Percentiles rank a stretch among this genome's conserved stretches.
Conservation (phyloP, 2,888 invertebrate species). For the Athalia circularis region DNA sequence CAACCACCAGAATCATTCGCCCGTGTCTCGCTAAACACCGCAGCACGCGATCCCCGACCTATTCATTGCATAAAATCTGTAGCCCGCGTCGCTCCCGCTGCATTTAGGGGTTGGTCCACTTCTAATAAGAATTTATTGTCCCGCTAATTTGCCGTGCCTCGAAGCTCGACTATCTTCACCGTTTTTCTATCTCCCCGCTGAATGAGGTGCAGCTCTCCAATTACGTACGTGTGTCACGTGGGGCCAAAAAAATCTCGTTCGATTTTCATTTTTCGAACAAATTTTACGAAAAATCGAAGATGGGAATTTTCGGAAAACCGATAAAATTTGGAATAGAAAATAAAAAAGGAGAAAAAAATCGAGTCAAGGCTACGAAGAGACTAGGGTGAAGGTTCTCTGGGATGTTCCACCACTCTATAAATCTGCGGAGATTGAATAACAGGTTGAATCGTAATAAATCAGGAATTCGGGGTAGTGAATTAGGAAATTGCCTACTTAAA, state of each 20-base stretch:
- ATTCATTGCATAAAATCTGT: constrained; percentile 6
- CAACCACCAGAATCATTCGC: constrained; percentile 42
- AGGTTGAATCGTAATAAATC: constrained; percentile 56
- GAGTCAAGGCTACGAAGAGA: neutral
- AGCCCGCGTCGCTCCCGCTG: constrained; percentile 14
- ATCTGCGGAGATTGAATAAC: constrained; percentile 46
- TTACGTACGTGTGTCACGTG: neutral
- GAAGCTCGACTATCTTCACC: neutral
- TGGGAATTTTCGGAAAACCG: no score
- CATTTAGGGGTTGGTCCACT: constrained; percentile 12
- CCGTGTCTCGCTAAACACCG: constrained; percentile 44
- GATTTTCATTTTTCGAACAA: no score
- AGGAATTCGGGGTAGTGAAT: constrained; percentile 65
- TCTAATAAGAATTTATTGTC: constrained; percentile 44
- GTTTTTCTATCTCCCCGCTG: neutral
- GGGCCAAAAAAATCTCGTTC: no score
- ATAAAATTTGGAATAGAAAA: no score
- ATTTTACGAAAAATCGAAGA: no score
- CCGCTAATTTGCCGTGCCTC: constrained; percentile 37
- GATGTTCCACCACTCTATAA: constrained; percentile 15
- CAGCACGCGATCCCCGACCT: constrained; percentile 37
- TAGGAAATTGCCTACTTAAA: constrained; percentile 73
- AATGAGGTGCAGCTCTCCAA: neutral
- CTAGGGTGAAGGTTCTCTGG: neutral
- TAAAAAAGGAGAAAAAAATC: neutral